These are phyloP conservation scores for Orthonyx spaldingii DNA, from an alignment of 2,113 vertebrate species.

Conservation along the genomic window DNA sequence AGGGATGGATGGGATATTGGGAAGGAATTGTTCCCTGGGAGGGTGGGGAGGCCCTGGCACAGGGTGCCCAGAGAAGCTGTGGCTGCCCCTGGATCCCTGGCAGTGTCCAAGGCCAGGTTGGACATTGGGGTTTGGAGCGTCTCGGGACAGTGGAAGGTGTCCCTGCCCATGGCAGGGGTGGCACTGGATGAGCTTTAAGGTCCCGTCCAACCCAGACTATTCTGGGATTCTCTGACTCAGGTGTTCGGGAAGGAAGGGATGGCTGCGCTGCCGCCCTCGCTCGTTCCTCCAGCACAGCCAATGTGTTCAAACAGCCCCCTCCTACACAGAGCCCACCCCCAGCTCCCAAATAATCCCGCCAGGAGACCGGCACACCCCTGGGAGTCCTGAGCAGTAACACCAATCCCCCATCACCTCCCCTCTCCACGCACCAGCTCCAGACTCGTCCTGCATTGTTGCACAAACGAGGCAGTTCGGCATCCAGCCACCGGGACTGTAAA, in stretches of 20 bases:
- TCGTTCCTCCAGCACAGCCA: neutral
- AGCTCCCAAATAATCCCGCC: accelerated
- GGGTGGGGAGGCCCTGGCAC: neutral
- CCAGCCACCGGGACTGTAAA: neutral
- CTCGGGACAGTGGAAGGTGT: neutral
- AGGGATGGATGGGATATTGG: accelerated
- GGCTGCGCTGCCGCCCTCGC: neutral
- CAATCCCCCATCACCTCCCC: neutral
- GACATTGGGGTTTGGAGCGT: neutral
- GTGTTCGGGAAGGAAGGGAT: neutral
- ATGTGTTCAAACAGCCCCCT: neutral
- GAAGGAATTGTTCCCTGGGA: accelerated
- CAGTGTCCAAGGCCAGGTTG: neutral
- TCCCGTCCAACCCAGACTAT: accelerated
- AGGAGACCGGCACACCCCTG: neutral
- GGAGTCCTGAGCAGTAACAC: neutral
- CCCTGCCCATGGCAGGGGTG: neutral
- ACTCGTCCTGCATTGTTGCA: neutral
- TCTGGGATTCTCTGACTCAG: neutral
- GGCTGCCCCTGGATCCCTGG: neutral
- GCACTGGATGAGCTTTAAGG: accelerated
- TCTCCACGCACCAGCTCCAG: neutral
- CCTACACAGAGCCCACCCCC: neutral
- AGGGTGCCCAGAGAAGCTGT: neutral
- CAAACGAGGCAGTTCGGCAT: neutral